A percentile compares a stretch with the other conserved stretches of the same genome.
Conservation (phyloP, 2,797 vertebrate genomes). For the Sebastes miniatus region DNA sequence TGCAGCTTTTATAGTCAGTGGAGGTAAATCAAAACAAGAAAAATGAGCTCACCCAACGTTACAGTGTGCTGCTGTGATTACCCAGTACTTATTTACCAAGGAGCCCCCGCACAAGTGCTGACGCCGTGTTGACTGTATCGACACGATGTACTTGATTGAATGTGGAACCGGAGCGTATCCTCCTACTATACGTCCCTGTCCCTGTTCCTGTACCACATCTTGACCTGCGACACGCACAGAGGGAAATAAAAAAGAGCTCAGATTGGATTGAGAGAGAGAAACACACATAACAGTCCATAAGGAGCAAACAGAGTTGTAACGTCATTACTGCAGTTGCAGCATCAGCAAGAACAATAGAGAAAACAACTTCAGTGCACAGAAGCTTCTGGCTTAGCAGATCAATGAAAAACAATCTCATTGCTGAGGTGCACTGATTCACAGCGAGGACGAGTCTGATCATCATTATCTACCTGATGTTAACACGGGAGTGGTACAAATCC, state of each 20-base stretch:
- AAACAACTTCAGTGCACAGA: constrained; percentile 21
- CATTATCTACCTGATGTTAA: not conserved
- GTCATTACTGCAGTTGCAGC: constrained; percentile 18
- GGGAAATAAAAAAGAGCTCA: not conserved
- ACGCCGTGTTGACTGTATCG: constrained; percentile 78
- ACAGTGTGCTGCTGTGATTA: constrained; percentile 85
- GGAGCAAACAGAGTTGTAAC: not conserved
- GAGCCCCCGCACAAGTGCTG: constrained; percentile 81
- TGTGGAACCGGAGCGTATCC: constrained; percentile 80
- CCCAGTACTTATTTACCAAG: constrained; percentile 82
- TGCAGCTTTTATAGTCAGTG: not conserved
- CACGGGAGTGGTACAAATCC: not conserved
- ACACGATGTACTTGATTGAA: constrained; percentile 85
- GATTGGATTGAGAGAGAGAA: constrained; percentile 2
- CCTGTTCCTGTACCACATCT: not conserved
- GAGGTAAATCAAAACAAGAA: not conserved
- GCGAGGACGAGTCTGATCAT: not conserved
- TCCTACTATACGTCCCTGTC: constrained; percentile 79
- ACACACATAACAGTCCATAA: not conserved
- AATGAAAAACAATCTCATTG: constrained; percentile 35
- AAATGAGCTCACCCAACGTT: constrained; percentile 74
- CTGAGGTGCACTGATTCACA: constrained; percentile 15
- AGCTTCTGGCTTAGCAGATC: constrained; percentile 35
- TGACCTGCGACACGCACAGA: constrained; percentile 63
- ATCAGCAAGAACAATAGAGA: constrained; percentile 19